These are phyloP conservation scores for Hartigia nigra DNA, from an alignment of 2,888 invertebrate species.

Conservation along the genomic window DNA sequence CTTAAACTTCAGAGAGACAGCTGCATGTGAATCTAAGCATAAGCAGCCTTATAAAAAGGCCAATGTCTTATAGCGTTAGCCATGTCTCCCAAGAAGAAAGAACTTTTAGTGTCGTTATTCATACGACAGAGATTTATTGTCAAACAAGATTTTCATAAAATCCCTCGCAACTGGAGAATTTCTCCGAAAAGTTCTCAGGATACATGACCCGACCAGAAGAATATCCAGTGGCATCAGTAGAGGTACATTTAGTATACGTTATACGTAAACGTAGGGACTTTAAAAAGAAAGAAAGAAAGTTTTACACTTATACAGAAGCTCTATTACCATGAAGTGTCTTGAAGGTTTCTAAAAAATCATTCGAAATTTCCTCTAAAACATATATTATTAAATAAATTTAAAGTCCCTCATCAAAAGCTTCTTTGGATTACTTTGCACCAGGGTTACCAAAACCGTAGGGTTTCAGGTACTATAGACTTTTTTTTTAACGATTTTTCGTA, in stretches of 20 bases:
- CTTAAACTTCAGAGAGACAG: not conserved
- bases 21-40: not conserved
- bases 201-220: not conserved
- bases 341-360: not conserved
- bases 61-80: not conserved
- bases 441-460: not conserved
- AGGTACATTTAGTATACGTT: not conserved
- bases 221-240: not conserved
- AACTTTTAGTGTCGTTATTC: not conserved
- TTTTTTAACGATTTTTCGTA: not conserved
- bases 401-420: not conserved
- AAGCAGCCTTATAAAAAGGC: not conserved
- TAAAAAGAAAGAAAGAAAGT: not conserved
- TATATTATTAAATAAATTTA: not conserved
- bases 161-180: not conserved
- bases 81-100: not conserved
- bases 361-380: not conserved
- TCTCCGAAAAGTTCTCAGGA: not conserved
- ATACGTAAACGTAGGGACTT: not conserved
- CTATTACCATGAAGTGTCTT: not conserved
- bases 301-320: not conserved
- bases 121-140: not conserved
- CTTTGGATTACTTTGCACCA: not conserved
- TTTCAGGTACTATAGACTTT: not conserved
- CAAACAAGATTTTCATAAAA: not conserved